These are phyloP conservation scores for Corythoichthys haematopterus DNA, from an alignment of 2,113 vertebrate species.

Conservation along the genomic window DNA sequence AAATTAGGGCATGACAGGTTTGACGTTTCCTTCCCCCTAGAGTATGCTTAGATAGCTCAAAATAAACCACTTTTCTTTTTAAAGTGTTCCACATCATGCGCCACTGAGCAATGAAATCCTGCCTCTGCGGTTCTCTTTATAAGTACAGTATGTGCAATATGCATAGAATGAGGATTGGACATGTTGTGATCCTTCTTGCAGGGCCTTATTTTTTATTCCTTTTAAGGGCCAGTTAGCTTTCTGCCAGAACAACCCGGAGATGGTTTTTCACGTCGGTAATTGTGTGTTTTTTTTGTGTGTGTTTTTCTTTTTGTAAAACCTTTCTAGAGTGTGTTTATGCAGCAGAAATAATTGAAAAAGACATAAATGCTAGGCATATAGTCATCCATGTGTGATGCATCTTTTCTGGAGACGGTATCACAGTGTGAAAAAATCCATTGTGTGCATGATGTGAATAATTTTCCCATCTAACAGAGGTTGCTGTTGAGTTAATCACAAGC, in stretches of 20 bases:
- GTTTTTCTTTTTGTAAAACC: neutral
- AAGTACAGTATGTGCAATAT: neutral
- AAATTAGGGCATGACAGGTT: neutral
- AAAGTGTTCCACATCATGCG: neutral
- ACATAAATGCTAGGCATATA: neutral
- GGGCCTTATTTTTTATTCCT: neutral
- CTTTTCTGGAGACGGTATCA: neutral
- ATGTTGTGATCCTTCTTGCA: neutral
- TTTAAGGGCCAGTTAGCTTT: neutral
- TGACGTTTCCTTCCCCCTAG: neutral
- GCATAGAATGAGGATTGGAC: neutral
- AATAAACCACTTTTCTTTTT: constrained; percentile 1
- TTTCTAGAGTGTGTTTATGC: neutral
- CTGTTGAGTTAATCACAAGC: constrained; percentile 8
- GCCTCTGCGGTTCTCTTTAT: neutral
- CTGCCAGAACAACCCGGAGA: neutral
- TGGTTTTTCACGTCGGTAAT: neutral
- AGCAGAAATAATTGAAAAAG: neutral
- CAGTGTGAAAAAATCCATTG: neutral
- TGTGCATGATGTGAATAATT: neutral
- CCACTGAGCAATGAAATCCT: neutral
- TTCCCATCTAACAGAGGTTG: constrained; percentile 2
- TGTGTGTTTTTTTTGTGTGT: neutral
- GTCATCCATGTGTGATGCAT: neutral
- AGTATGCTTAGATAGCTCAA: neutral